Percentiles rank a stretch among this genome's conserved stretches.
Conservation (phyloP, 2,797 vertebrate genomes). For the Petrocephalus sullivani region DNA sequence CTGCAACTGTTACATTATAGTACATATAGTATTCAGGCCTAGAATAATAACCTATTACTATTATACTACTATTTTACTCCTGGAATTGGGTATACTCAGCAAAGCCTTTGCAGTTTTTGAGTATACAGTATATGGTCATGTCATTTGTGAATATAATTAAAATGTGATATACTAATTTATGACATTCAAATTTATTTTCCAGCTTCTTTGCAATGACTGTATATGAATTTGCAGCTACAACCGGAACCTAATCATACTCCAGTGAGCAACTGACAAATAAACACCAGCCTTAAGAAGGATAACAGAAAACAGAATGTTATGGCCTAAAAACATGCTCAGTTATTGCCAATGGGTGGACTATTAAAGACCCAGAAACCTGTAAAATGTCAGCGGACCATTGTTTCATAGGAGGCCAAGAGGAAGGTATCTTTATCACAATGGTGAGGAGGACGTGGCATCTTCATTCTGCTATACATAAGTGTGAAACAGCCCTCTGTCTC, state of each 20-base stretch:
- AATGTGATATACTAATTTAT: not conserved
- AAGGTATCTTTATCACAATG: slow-evolving; percentile 42
- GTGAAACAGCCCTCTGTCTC: not conserved
- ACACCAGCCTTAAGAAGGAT: not conserved
- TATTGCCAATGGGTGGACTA: not conserved
- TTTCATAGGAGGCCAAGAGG: slow-evolving; percentile 22
- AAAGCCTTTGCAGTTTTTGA: not conserved
- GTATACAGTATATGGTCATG: not conserved
- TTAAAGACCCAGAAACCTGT: not conserved
- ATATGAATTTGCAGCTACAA: not conserved
- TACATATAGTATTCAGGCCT: not conserved
- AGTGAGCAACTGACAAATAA: not conserved
- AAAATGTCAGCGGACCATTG: not conserved
- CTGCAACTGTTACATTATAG: not conserved
- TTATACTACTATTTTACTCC: not conserved
- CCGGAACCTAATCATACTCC: not conserved
- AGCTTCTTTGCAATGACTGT: not conserved
- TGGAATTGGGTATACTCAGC: not conserved
- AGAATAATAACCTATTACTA: no score
- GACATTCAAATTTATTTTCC: not conserved
- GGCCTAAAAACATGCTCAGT: not conserved
- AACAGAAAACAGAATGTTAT: not conserved
- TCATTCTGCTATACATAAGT: not conserved
- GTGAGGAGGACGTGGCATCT: slow-evolving; percentile 35
- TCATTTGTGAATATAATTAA: not conserved